These are phyloP conservation scores for Sebastes cheni DNA, from an alignment of 2,797 vertebrate species.

Conservation along the genomic window DNA sequence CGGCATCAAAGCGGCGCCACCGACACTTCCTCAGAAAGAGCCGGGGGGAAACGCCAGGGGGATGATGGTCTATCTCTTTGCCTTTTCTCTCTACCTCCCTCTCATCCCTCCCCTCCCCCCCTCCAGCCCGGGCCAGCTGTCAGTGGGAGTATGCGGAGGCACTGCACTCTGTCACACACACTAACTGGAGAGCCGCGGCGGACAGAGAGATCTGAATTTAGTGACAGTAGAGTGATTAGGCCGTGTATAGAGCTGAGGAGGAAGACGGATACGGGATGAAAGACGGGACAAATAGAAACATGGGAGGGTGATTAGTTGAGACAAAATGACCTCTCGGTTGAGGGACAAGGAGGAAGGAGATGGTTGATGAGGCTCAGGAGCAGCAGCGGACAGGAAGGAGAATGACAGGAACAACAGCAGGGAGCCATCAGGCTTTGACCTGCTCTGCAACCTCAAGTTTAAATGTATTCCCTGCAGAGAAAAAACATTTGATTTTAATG, in stretches of 20 bases:
- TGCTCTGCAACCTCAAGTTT: not conserved
- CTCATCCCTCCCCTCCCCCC: slow-evolving; percentile 28
- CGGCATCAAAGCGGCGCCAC: slow-evolving; percentile 59
- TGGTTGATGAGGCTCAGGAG: slow-evolving; percentile 15
- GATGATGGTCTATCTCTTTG: slow-evolving; percentile 57
- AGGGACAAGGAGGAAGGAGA: slow-evolving; percentile 13
- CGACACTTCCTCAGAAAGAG: slow-evolving; percentile 59
- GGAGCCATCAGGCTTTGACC: slow-evolving; percentile 1
- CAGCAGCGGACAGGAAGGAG: not conserved
- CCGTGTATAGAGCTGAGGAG: slow-evolving; percentile 7
- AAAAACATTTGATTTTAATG: slow-evolving; percentile 9
- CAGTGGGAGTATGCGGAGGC: slow-evolving; percentile 65
- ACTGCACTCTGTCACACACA: slow-evolving; percentile 66
- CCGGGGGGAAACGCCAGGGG: slow-evolving; percentile 38
- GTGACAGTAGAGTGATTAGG: slow-evolving; percentile 63
- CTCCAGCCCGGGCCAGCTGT: slow-evolving; percentile 63
- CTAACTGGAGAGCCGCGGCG: slow-evolving; percentile 48
- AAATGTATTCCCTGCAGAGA: not conserved
- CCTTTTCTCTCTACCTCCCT: slow-evolving; percentile 39
- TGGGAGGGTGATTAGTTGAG: slow-evolving; percentile 20
- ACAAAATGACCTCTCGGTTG: slow-evolving; percentile 43
- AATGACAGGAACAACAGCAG: slow-evolving; percentile 22
- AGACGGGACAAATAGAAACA: slow-evolving; percentile 45
- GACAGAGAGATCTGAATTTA: slow-evolving; percentile 61
- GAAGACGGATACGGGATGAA: slow-evolving; percentile 27